Percentiles rank a stretch among this genome's conserved stretches.
These are phyloP conservation scores for Arvicanthis niloticus DNA, from an alignment of 2,113 vertebrate species.

Conservation along the genomic window DNA sequence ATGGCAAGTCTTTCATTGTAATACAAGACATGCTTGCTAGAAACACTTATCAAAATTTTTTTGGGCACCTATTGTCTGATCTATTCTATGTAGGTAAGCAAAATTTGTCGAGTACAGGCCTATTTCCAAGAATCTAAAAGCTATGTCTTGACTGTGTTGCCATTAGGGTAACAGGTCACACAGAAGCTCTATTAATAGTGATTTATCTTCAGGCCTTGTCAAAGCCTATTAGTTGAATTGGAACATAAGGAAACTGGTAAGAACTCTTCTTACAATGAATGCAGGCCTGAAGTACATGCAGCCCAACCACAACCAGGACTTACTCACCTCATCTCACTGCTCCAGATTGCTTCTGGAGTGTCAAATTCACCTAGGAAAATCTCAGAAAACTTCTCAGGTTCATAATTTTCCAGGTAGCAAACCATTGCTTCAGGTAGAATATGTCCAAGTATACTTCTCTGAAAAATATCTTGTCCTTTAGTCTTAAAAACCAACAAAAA, in stretches of 20 bases:
- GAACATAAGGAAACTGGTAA: neutral
- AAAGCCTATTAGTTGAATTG: conserved; percentile 35
- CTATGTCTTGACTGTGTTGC: neutral
- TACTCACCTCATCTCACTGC: conserved; percentile 97
- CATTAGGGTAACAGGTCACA: neutral
- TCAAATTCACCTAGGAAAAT: conserved; percentile 99
- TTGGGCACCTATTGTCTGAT: neutral
- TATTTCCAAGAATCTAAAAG: neutral
- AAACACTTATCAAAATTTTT: neutral
- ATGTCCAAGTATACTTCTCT: conserved; percentile 97
- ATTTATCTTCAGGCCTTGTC: neutral
- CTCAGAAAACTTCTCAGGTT: conserved; percentile 97
- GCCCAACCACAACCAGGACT: neutral
- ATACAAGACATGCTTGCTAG: neutral
- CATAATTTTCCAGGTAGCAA: conserved; percentile 99
- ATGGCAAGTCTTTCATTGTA: neutral
- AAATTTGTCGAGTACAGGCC: neutral
- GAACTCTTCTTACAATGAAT: neutral
- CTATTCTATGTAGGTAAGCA: neutral
- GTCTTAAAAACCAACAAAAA: conserved; percentile 86
- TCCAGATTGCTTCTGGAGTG: conserved; percentile 99
- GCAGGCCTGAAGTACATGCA: neutral
- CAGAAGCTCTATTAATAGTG: conserved; percentile 7
- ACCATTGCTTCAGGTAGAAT: conserved; percentile 99
- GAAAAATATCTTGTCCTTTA: conserved; percentile 97